phyloP scores from a whole-genome alignment of 2,113 vertebrate genomes.

The Himantopus leucocephalus region DNA sequence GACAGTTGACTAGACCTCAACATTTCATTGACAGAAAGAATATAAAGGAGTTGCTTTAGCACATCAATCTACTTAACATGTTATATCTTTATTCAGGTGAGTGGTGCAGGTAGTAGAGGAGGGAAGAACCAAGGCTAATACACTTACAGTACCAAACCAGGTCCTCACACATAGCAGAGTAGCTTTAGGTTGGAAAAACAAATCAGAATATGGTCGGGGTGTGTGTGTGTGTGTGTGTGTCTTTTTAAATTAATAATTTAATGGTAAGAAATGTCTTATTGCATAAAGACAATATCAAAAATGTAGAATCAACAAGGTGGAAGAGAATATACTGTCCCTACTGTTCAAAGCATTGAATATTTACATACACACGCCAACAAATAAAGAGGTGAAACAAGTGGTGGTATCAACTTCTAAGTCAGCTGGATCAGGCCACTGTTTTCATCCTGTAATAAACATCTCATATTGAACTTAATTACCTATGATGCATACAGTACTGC shows the following conservation, averaged over 20 bases:
- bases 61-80: background rate
- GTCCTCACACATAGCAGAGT: background rate
- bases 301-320: background rate
- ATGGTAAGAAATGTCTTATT: background rate
- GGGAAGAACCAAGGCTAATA: background rate
- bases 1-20: background rate
- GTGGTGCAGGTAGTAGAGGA: background rate
- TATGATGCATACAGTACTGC: conserved; percentile 1
- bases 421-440: conserved; percentile 44
- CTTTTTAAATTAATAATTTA: background rate
- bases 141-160: background rate
- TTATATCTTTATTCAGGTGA: background rate
- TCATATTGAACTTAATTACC: conserved; percentile 43
- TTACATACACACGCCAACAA: conserved; percentile 23
- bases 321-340: background rate
- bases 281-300: background rate
- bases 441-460: conserved; percentile 52
- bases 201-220: background rate
- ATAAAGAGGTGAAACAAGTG: background rate
- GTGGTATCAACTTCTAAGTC: conserved; percentile 17
- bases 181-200: background rate
- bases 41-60: background rate
- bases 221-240: no score
- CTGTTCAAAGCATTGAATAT: background rate
- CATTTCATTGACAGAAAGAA: background rate